These are phyloP conservation scores for Liparis tanakae DNA, from an alignment of 2,797 vertebrate species.

Conservation along the genomic window DNA sequence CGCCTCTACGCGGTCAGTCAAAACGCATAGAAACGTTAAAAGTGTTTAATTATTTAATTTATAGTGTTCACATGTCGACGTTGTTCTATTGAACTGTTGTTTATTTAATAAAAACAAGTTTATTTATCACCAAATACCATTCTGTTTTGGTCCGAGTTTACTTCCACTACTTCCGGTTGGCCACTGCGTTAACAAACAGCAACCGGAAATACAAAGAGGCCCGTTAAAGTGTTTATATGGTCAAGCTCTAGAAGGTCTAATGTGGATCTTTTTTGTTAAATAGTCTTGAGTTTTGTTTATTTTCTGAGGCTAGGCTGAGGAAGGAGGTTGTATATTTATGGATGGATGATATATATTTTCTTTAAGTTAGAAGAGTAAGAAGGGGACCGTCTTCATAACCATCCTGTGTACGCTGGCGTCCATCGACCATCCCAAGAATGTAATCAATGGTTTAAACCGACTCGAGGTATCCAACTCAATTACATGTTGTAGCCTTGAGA, in stretches of 20 bases:
- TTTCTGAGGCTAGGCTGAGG: not conserved
- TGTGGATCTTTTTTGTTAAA: not conserved
- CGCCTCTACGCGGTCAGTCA: too few species aligned
- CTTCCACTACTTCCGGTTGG: not conserved
- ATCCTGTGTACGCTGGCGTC: too few species aligned
- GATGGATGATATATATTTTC: too few species aligned
- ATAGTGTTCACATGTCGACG: not conserved
- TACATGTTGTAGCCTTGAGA: too few species aligned
- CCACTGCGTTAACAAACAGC: not conserved
- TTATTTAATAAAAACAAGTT: too few species aligned
- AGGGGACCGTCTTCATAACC: too few species aligned
- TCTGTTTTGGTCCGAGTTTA: not conserved
- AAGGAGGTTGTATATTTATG: not conserved
- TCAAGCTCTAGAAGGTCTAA: constrained; percentile 2
- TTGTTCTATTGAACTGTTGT: not conserved
- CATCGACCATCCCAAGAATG: too few species aligned
- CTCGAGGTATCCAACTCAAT: too few species aligned
- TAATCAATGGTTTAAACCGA: too few species aligned
- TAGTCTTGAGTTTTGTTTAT: not conserved
- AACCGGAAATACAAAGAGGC: constrained; percentile 3
- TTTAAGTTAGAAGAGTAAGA: too few species aligned
- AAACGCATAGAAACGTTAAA: too few species aligned
- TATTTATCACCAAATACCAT: not conserved
- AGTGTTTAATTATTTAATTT: too few species aligned
- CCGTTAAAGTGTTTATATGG: not conserved